Percentiles rank a stretch among this genome's conserved stretches.
phyloP scores from a whole-genome alignment of 92 coral and sea anemone genomes.

The Parazoanthus darwini region DNA sequence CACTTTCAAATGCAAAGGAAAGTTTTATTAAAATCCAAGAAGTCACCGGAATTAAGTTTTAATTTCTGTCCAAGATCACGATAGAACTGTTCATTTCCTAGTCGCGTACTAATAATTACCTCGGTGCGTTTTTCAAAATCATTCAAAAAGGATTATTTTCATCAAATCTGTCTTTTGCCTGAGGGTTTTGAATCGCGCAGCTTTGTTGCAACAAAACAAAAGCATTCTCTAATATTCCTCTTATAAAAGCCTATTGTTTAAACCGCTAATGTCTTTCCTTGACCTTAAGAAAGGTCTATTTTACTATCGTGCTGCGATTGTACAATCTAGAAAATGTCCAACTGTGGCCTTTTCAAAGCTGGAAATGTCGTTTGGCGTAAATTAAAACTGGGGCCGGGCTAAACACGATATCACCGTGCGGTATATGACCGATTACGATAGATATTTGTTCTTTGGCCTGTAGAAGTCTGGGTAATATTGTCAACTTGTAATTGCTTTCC shows the following conservation, averaged over 20 bases:
- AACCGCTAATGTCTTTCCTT: constrained; percentile 30
- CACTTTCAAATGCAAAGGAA: constrained; percentile 1
- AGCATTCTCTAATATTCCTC: constrained; percentile 31
- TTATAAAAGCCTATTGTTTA: constrained; percentile 34
- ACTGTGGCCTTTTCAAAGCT: constrained; percentile 19
- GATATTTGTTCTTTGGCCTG: constrained; percentile 69
- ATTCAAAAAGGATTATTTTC: constrained; percentile 36
- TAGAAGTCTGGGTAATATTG: constrained; percentile 63
- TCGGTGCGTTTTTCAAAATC: constrained; percentile 16
- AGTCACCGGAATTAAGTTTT: neutral
- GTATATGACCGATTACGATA: constrained; percentile 72
- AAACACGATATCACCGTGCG: constrained; percentile 30
- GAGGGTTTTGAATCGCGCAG: constrained; percentile 38
- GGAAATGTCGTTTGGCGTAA: constrained; percentile 1
- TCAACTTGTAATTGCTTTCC: constrained; percentile 64
- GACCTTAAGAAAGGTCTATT: constrained; percentile 30
- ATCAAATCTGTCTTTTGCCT: constrained; percentile 23
- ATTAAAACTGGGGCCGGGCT: neutral
- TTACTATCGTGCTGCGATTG: constrained; percentile 40
- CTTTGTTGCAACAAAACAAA: constrained; percentile 40
- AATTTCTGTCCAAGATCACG: constrained; percentile 25
- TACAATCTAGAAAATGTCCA: constrained; percentile 34
- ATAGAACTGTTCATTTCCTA: constrained; percentile 40
- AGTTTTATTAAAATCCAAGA: constrained; percentile 12
- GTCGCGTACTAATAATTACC: constrained; percentile 35